These are phyloP conservation scores for Ochropleura plecta DNA, from an alignment of 2,888 invertebrate genomes.

Conservation along the genomic window DNA sequence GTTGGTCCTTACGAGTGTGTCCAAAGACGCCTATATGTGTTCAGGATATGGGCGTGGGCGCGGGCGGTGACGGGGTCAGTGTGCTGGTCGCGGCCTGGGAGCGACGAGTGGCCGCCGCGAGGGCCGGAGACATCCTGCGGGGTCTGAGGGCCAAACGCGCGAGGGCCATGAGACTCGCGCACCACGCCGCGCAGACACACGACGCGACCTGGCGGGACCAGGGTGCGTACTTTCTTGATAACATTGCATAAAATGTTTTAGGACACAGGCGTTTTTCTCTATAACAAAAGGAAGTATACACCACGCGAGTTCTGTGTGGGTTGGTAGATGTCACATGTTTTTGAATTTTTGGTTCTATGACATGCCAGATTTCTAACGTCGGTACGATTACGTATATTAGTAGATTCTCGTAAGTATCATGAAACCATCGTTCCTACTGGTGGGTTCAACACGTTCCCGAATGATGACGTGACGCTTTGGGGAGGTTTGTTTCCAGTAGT, in stretches of 20 bases:
- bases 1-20: conserved; percentile 29
- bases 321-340: not conserved
- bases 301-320: not conserved
- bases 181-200: conserved; percentile 79
- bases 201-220: conserved; percentile 92
- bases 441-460: too few species aligned
- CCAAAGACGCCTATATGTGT: conserved; percentile 35
- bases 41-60: conserved; percentile 80
- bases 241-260: not conserved
- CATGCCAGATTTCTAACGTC: not conserved
- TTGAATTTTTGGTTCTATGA: not conserved
- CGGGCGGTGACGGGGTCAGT: conserved; percentile 87
- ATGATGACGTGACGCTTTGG: not conserved
- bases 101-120: conserved; percentile 91
- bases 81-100: conserved; percentile 93
- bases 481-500: not conserved
- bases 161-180: conserved; percentile 89
- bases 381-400: too few species aligned
- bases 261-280: not conserved
- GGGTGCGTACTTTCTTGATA: conserved; percentile 79
- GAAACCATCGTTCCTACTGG: too few species aligned
- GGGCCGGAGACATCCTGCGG: conserved; percentile 91
- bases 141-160: conserved; percentile 91
- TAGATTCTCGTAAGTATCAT: not conserved
- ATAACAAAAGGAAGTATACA: not conserved